Base-by-base conservation (phyloP, 2,797 vertebrate species). In the Aulostomus chinensis region DNA sequence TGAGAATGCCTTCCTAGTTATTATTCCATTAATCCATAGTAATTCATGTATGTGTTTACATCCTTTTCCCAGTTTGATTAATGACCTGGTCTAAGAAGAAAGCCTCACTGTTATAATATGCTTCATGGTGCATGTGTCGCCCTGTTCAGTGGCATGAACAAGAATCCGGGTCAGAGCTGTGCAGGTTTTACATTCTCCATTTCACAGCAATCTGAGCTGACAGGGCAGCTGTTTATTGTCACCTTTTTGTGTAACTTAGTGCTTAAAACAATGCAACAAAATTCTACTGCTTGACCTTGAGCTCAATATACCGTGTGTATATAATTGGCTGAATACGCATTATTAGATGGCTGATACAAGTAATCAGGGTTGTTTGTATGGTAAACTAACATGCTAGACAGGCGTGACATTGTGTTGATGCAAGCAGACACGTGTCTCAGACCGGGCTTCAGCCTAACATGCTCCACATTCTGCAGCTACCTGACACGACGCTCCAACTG, bases 151-250 rank as follows among this genome's bases (percentile, higher is more conserved):
- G 71, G 61, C 55, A 46, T 54, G 58, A 53, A 50, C 60, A 59
- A 71, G 55, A 40, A 59, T 55, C 58, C 61, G 76, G 72, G 81
- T 83, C 76, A 73, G 57, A 62, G 54, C 32, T 46, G 12, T 64
- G 58, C 70, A 38, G 18, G 26, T 51, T 74, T 61, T 35, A 32
- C 49, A 58, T 76, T 83, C 73, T 71, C 56, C 51, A 15, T 55
- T 56, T 25, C 26, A 56, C 11, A 5, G 66, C 59, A 64, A 67
- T 80, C 47, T 58, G 78, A 84, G 51, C 56, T 58, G 64, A 78
- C 65, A 52, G 15, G 36, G 77, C 87, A 89, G 81, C 84, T 87
- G 84, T 59, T 74, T 73, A 61, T 64, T 61, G 66, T 62, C 62
- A 70, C 58, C 39, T 50, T 48, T 47, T 14, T 26, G 18, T 36